Evolutionary conservation across 2,888 invertebrate genomes (phyloP).

Genomic region (Nomada hirtipes): DNA sequence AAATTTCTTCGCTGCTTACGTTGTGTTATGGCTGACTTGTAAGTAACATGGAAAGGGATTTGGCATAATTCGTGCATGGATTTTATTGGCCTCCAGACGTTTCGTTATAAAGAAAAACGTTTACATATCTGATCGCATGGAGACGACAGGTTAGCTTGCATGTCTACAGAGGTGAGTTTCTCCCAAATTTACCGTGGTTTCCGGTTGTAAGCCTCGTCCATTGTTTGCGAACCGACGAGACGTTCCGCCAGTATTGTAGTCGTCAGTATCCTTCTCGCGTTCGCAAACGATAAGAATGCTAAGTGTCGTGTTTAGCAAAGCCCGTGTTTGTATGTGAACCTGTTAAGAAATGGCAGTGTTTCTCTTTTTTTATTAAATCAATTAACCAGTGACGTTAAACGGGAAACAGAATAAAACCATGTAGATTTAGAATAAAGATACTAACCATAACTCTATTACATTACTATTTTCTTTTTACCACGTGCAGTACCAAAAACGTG

Average conservation of each 20-base stretch:
- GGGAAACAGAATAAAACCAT: no score
- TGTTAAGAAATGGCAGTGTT: no score
- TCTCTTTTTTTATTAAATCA: no score
- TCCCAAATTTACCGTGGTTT: slow-evolving; percentile 29
- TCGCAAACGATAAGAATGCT: neutral
- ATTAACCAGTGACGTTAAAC: no score
- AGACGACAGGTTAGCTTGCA: slow-evolving; percentile 2
- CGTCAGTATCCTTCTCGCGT: slow-evolving; percentile 2
- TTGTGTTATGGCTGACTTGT: no score
- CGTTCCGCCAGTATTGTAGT: slow-evolving; percentile 23
- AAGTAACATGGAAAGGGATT: neutral
- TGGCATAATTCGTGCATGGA: no score
- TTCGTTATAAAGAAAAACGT: neutral
- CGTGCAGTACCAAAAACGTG: no score
- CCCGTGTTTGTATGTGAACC: neutral
- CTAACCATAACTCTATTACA: no score
- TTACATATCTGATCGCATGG: neutral
- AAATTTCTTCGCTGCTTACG: neutral
- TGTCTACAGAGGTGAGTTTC: slow-evolving; percentile 11
- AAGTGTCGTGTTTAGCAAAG: neutral
- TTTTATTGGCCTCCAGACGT: neutral
- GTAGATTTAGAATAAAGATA: no score
- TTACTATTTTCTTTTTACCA: no score
- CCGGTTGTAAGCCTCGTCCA: slow-evolving; percentile 19
- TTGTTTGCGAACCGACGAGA: slow-evolving; percentile 29